Conservation (phyloP, 2,113 vertebrate genomes). For the Megatriorchis doriae region DNA sequence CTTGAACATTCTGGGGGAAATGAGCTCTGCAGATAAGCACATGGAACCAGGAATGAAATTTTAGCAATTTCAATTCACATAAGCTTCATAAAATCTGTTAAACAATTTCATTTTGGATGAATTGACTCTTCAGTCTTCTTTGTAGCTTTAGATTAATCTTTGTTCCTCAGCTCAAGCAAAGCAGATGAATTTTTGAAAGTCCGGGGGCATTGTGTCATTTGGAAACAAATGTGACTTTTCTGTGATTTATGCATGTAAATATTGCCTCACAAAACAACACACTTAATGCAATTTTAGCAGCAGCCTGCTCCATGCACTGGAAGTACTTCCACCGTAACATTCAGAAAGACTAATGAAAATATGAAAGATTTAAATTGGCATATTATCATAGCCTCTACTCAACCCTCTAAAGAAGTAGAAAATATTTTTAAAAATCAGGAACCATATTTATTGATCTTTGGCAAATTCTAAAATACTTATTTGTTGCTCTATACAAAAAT, state of each 20-base stretch:
- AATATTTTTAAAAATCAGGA: background rate
- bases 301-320: background rate
- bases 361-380: background rate
- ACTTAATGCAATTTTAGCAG: background rate
- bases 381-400: background rate
- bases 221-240: background rate
- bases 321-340: background rate
- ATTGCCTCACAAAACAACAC: background rate
- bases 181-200: background rate
- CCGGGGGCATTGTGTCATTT: background rate
- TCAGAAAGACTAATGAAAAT: background rate
- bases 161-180: background rate
- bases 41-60: background rate
- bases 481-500: background rate
- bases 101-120: background rate
- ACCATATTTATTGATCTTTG: background rate
- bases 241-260: background rate
- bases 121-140: background rate
- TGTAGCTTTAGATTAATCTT: background rate
- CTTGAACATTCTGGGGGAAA: constrained; percentile 18
- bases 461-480: background rate
- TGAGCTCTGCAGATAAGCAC: constrained; percentile 26
- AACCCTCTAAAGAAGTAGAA: accelerated
- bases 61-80: constrained; percentile 13
- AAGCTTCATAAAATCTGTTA: background rate